Evolutionary conservation across 1,140 invertebrate species (phyloP).

Genomic region (Mercenaria mercenaria): DNA sequence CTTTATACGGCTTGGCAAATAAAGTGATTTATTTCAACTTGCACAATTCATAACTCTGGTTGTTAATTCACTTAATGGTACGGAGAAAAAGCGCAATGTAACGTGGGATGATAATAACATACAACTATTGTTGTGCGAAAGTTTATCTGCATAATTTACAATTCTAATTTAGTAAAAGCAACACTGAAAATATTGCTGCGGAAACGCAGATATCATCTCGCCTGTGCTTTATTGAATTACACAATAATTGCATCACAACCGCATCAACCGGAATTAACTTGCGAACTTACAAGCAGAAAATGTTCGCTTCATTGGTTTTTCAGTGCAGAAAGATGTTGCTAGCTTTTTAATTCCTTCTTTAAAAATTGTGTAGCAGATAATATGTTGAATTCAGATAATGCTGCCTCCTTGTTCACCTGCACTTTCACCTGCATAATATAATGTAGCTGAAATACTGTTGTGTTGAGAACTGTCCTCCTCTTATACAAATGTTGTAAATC

Average conservation of each 20-base stretch:
- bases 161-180: slow-evolving; percentile 46
- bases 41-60: background rate
- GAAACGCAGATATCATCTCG: slow-evolving; percentile 34
- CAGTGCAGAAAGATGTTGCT: background rate
- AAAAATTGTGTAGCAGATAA: too few species aligned
- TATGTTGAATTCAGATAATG: too few species aligned
- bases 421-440: too few species aligned
- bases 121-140: slow-evolving; percentile 23
- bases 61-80: slow-evolving; percentile 39
- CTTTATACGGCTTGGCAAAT: background rate
- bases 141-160: slow-evolving; percentile 48
- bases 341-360: background rate
- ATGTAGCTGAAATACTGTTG: too few species aligned
- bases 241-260: background rate
- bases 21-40: background rate
- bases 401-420: too few species aligned
- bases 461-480: too few species aligned
- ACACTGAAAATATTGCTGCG: slow-evolving; percentile 4
- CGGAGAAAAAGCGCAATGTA: background rate
- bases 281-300: background rate
- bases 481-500: too few species aligned
- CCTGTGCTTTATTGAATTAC: slow-evolving; percentile 9
- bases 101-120: slow-evolving; percentile 17
- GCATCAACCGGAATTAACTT: slow-evolving; percentile 5
- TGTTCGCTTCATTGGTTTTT: background rate